Conservation (phyloP, 2,797 vertebrate species). For the Pseudomugil gertrudae region DNA sequence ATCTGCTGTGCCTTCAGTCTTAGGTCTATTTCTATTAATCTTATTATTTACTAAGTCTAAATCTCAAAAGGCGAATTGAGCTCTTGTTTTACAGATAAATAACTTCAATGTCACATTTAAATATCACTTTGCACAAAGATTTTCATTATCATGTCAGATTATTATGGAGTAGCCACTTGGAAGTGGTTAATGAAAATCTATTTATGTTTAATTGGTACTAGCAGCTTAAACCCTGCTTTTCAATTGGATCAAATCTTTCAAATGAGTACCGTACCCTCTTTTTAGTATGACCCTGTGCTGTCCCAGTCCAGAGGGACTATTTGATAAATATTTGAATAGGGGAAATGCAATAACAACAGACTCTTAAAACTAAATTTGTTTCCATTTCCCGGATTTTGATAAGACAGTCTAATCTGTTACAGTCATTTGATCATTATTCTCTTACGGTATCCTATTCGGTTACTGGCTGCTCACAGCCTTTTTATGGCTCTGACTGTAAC, state of each 20-base stretch:
- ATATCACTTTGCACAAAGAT: constrained; percentile 47
- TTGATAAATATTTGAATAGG: constrained; percentile 67
- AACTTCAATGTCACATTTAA: constrained; percentile 52
- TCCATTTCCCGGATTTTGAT: constrained; percentile 65
- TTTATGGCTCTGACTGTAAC: constrained; percentile 29
- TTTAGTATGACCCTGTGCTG: constrained; percentile 21
- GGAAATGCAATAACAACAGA: constrained; percentile 63
- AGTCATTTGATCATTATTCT: constrained; percentile 52
- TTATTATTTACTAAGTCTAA: too few species aligned
- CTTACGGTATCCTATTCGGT: constrained; percentile 27
- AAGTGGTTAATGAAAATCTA: constrained; percentile 48
- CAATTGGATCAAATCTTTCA: constrained; percentile 36
- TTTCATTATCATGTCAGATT: constrained; percentile 48
- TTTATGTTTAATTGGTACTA: constrained; percentile 57
- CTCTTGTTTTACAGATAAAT: constrained; percentile 41
- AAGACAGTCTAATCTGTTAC: constrained; percentile 61
- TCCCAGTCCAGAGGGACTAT: constrained; percentile 35
- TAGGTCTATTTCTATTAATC: not conserved
- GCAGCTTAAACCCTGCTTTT: constrained; percentile 29
- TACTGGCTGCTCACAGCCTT: constrained; percentile 30
- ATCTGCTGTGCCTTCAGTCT: constrained; percentile 6
- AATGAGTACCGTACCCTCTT: constrained; percentile 24
- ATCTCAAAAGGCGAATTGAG: constrained; percentile 53
- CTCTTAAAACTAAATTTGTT: constrained; percentile 66
- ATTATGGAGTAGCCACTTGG: constrained; percentile 46